A percentile compares a stretch with the other conserved stretches of the same genome.
Evolutionary conservation across 2,113 vertebrate genomes (phyloP).

Genomic region (Eulemur macaco): DNA sequence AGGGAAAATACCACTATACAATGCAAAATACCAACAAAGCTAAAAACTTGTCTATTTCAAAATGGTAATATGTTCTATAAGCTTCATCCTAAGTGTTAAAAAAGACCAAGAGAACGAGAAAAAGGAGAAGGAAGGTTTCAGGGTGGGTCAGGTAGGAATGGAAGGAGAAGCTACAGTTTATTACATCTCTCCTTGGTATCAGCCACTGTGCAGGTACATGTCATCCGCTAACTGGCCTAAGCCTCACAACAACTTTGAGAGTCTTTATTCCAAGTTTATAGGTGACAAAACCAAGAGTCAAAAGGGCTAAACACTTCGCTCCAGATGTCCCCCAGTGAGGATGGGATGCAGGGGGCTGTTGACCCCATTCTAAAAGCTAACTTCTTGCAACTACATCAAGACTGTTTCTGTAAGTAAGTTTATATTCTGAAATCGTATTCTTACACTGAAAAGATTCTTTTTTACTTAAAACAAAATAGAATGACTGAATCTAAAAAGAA

Average conservation of each 20-base stretch:
- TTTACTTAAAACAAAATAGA: slow-evolving; percentile 41
- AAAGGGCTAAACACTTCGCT: neutral
- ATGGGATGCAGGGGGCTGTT: neutral
- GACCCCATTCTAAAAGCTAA: neutral
- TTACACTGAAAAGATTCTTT: slow-evolving; percentile 17
- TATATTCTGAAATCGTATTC: neutral
- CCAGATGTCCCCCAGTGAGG: neutral
- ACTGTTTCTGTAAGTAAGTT: neutral
- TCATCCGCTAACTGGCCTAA: neutral
- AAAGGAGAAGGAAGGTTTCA: neutral
- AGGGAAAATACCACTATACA: neutral
- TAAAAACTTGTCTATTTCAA: neutral
- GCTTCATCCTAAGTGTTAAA: neutral
- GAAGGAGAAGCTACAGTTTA: neutral
- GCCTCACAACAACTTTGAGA: neutral
- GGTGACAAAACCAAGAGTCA: neutral
- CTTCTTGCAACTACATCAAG: neutral
- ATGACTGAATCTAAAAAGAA: slow-evolving; percentile 1
- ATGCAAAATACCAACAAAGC: neutral
- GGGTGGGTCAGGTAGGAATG: neutral
- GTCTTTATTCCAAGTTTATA: neutral
- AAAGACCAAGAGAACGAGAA: neutral
- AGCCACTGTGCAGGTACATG: neutral
- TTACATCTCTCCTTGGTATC: rapidly evolving
- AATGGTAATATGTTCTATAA: neutral